Evolutionary conservation across 1,140 invertebrate species (phyloP).

Genomic region (Pogonomyrmex barbatus): DNA sequence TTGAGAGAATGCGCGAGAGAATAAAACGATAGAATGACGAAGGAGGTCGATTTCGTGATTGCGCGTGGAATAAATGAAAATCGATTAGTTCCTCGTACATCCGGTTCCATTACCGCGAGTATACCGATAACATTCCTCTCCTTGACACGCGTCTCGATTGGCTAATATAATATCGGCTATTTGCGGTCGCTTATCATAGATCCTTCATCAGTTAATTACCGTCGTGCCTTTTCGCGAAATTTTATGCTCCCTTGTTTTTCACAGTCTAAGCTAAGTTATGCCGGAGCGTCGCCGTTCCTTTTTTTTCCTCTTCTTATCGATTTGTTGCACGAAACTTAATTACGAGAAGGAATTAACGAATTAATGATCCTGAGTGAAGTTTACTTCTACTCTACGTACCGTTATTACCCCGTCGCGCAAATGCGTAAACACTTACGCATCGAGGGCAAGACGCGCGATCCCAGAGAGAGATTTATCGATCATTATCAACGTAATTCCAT

Average conservation of each 20-base stretch:
- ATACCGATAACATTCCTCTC: background rate
- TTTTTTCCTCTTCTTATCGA: slow-evolving; percentile 14
- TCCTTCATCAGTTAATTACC: slow-evolving; percentile 31
- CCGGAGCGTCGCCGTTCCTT: background rate
- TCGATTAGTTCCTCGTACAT: slow-evolving; percentile 19
- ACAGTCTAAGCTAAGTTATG: background rate
- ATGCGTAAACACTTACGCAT: slow-evolving; percentile 33
- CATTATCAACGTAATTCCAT: slow-evolving; percentile 60
- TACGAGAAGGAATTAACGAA: slow-evolving; percentile 38
- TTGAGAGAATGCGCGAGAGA: background rate
- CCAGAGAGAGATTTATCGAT: slow-evolving; percentile 52
- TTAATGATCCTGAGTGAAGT: slow-evolving; percentile 12
- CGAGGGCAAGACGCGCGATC: slow-evolving; percentile 33
- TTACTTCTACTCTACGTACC: slow-evolving; percentile 40
- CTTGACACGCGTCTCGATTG: slow-evolving; percentile 23
- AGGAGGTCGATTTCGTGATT: slow-evolving; percentile 26
- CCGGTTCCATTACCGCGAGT: background rate
- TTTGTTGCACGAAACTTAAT: slow-evolving; percentile 46
- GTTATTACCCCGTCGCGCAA: slow-evolving; percentile 38
- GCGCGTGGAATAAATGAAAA: slow-evolving; percentile 41
- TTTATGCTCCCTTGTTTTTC: slow-evolving; percentile 15
- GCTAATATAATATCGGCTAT: slow-evolving; percentile 21
- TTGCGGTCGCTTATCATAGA: background rate
- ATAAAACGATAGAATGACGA: background rate
- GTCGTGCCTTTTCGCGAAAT: background rate